Conservation (phyloP, 2,113 vertebrate genomes). For the Oreochromis aureus region DNA sequence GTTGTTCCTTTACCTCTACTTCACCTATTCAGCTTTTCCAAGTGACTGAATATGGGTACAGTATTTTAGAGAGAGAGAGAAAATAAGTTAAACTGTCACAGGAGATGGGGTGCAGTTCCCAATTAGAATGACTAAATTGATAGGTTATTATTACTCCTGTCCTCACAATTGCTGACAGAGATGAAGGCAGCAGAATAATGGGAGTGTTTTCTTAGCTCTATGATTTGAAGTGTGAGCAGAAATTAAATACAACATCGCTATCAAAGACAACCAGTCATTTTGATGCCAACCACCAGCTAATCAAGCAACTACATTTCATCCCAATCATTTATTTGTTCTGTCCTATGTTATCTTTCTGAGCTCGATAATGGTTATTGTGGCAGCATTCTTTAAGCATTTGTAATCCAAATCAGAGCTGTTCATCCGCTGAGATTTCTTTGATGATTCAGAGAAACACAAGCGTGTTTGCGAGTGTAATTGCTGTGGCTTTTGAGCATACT, state of each 20-base stretch:
- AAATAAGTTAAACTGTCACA: neutral
- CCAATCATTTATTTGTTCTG: neutral
- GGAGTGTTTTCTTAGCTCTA: neutral
- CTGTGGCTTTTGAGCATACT: neutral
- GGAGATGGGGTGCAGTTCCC: neutral
- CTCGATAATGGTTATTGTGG: neutral
- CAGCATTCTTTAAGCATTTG: neutral
- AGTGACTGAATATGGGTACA: neutral
- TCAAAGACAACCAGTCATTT: neutral
- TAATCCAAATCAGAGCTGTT: conserved; percentile 28
- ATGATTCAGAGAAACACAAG: conserved; percentile 30
- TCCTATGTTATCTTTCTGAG: neutral
- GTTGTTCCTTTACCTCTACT: neutral
- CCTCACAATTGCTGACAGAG: neutral
- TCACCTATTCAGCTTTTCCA: neutral
- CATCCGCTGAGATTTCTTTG: conserved; percentile 6
- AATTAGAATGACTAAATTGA: neutral
- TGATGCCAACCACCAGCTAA: neutral
- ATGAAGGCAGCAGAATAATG: neutral
- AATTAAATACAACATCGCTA: neutral
- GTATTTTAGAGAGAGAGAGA: neutral
- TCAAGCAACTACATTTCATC: neutral
- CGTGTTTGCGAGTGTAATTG: conserved; percentile 20
- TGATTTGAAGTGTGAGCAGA: neutral
- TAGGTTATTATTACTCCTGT: neutral